These are phyloP conservation scores for Myocastor coypus DNA, from an alignment of 2,113 vertebrate genomes.

Conservation along the genomic window DNA sequence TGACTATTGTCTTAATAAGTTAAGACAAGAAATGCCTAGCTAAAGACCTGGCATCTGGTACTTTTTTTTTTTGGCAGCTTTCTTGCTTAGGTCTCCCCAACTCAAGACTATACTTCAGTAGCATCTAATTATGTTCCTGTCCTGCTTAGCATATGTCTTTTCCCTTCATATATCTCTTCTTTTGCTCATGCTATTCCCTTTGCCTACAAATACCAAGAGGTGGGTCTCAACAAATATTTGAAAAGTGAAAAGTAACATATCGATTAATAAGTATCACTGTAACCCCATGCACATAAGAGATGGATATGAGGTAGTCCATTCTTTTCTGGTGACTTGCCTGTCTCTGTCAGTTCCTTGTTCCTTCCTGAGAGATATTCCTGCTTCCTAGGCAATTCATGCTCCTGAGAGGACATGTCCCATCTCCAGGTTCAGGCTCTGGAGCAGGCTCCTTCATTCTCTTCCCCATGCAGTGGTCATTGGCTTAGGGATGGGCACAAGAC, in stretches of 20 bases:
- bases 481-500: neutral
- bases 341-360: neutral
- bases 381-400: neutral
- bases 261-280: neutral
- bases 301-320: conserved; percentile 7
- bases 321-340: neutral
- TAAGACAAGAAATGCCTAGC: conserved; percentile 5
- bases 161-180: neutral
- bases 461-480: neutral
- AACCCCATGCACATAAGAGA: neutral
- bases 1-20: neutral
- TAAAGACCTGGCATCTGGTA: neutral
- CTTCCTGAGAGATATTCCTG: neutral
- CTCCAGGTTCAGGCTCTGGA: neutral
- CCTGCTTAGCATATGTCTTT: neutral
- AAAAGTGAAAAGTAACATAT: neutral
- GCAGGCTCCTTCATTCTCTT: conserved; percentile 1
- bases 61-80: neutral
- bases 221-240: neutral
- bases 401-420: neutral
- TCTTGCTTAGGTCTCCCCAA: neutral
- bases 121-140: neutral
- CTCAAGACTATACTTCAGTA: neutral
- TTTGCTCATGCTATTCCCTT: neutral
- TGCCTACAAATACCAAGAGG: neutral